Evolutionary conservation across 2,797 vertebrate species (phyloP).

Genomic region (Cossypha caffra): DNA sequence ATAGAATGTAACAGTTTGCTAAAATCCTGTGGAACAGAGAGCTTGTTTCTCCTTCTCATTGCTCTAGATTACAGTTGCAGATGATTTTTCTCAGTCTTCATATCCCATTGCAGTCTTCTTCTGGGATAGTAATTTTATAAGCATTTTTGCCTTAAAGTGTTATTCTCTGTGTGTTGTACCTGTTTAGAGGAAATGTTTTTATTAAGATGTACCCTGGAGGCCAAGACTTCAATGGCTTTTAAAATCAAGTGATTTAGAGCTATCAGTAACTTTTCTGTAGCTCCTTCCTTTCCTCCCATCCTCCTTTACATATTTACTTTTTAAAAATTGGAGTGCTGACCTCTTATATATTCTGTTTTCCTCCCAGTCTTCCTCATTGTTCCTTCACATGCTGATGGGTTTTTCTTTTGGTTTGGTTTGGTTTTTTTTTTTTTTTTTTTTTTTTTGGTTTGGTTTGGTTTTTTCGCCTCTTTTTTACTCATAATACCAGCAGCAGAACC

Average conservation of each 20-base stretch:
- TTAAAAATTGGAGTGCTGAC: not conserved
- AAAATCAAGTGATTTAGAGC: not conserved
- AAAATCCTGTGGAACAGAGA: not conserved
- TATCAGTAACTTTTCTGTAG: not conserved
- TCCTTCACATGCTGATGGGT: not conserved
- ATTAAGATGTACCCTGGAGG: not conserved
- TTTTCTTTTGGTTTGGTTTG: not conserved
- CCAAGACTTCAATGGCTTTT: not conserved
- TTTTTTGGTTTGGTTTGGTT: too few relatives aligned
- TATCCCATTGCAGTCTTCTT: not conserved
- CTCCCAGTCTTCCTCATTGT: not conserved
- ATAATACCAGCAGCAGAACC: not conserved
- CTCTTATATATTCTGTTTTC: rapidly evolving
- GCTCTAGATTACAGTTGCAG: not conserved
- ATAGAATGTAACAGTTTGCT: not conserved
- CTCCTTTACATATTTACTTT: not conserved
- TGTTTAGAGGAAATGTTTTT: not conserved
- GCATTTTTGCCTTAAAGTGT: not conserved
- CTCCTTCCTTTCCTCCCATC: not conserved
- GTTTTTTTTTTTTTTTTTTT: too few relatives aligned
- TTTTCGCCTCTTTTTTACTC: rapidly evolving
- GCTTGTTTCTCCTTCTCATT: not conserved
- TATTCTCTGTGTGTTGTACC: not conserved
- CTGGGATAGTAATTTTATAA: not conserved
- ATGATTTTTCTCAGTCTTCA: not conserved